phyloP scores from a whole-genome alignment of 2,113 vertebrate genomes.

The Nasalis larvatus region DNA sequence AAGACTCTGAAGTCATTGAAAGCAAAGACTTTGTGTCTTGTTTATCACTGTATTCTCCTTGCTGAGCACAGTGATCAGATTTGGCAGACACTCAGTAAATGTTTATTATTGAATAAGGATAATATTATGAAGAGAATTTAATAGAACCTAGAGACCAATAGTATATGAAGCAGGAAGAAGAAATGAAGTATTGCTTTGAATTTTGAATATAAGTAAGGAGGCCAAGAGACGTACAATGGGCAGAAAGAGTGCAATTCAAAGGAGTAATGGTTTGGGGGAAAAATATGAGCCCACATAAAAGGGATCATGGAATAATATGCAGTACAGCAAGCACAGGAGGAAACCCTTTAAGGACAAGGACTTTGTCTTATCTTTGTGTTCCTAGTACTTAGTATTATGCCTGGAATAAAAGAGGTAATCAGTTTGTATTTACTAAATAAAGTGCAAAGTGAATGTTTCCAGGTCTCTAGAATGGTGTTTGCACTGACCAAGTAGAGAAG shows the following conservation, averaged over 20 bases:
- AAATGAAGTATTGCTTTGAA: conserved; percentile 32
- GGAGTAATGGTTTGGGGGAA: neutral
- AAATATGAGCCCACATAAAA: neutral
- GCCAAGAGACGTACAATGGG: neutral
- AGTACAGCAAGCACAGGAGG: neutral
- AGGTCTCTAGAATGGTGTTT: neutral
- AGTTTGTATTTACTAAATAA: neutral
- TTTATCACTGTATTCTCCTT: neutral
- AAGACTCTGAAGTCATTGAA: neutral
- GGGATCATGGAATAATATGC: neutral
- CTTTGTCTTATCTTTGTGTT: neutral
- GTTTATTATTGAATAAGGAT: neutral
- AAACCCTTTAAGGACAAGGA: neutral
- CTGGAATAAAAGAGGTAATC: neutral
- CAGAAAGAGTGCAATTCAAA: neutral
- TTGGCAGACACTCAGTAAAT: neutral
- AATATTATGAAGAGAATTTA: neutral
- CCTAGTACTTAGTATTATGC: neutral
- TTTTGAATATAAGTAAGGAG: neutral
- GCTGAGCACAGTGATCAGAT: neutral
- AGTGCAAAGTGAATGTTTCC: neutral
- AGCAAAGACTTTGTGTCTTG: neutral
- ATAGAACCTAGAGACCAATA: neutral
- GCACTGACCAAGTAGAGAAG: neutral
- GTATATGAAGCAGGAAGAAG: neutral